Base-by-base conservation (phyloP, 2,113 vertebrate genomes). In the Terrapene triunguis region DNA sequence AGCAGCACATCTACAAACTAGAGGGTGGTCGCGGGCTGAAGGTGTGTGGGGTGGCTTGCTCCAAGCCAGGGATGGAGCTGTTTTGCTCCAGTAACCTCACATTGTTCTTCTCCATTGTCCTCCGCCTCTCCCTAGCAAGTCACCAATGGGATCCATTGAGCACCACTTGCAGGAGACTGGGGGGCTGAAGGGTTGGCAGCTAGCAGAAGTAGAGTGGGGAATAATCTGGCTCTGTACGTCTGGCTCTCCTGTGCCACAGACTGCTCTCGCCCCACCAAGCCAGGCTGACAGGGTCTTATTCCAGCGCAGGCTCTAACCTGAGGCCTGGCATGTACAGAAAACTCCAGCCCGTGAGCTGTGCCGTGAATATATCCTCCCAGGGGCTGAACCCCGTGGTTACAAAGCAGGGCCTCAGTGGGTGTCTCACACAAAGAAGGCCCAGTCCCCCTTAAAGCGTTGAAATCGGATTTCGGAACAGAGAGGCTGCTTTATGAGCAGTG, bases 71-170 rank as follows among this genome's bases (percentile, higher is more conserved):
- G 62, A 87, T 84, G 0, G 0, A 92, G 82, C 82, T 96, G 94
- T 90, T 92, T 94, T 95, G 93, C 94, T 92, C 93, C 87, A 86
- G 87, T 95, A 9, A 95, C 96, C 96, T 90, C 6, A 0, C 6
- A 0, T 35, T 0, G 1, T 91, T 85, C 94, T 93, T 81, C 1
- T 54, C 88, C 82, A 72, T 84, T 1, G 8, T 44, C 42, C 82
- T 0, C 0, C 19, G 65, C 87, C 95, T 88, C 62, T 5, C 94
- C 92, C 97, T 50, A 1, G 0, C 76, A 29, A 72, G 87, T 97
- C 97, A 93, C 92, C 82, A 76, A 86, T 4, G 72, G 89, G 96
- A 94, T 96, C 94, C 94, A 90, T 94, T 87, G 95, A 85, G 95
- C 92, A 87, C n/a, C 48, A 59, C 10, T 13, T 9, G 9, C 57